Evolutionary conservation across 1,140 invertebrate genomes (phyloP).

Genomic region (Delia radicum): DNA sequence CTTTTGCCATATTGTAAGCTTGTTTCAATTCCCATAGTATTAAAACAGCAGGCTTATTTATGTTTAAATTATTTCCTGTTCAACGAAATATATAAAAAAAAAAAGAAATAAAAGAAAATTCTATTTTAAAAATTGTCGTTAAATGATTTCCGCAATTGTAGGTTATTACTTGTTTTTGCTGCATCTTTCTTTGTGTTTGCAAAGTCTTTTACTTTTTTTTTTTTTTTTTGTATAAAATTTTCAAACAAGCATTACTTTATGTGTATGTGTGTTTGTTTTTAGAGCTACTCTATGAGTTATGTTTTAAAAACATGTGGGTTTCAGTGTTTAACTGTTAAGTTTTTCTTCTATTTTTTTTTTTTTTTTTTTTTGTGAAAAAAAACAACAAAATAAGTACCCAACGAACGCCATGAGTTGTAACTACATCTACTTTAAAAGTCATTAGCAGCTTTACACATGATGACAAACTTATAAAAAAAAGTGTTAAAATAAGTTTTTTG

Average conservation of each 20-base stretch:
- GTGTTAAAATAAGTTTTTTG: not conserved
- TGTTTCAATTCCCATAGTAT: too few species aligned
- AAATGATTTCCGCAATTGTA: conserved; percentile 18
- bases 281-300: conserved; percentile 12
- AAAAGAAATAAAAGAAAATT: not conserved
- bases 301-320: not conserved
- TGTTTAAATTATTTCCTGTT: not conserved
- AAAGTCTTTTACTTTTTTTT: not conserved
- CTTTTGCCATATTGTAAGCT: too few species aligned
- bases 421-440: conserved; percentile 14
- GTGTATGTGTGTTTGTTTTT: not conserved
- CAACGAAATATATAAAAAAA: not conserved
- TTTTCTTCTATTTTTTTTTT: not conserved
- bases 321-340: not conserved
- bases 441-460: conserved; percentile 22
- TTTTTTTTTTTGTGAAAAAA: not conserved
- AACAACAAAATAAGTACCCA: conserved; percentile 4
- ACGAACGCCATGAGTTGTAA: not conserved
- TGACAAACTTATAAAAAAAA: not conserved
- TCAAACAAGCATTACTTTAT: not conserved
- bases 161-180: conserved; percentile 9
- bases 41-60: not conserved
- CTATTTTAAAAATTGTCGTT: not conserved
- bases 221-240: too few species aligned
- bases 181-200: not conserved